Conservation (phyloP, 2,113 vertebrate species). For the Triplophysa rosa region DNA sequence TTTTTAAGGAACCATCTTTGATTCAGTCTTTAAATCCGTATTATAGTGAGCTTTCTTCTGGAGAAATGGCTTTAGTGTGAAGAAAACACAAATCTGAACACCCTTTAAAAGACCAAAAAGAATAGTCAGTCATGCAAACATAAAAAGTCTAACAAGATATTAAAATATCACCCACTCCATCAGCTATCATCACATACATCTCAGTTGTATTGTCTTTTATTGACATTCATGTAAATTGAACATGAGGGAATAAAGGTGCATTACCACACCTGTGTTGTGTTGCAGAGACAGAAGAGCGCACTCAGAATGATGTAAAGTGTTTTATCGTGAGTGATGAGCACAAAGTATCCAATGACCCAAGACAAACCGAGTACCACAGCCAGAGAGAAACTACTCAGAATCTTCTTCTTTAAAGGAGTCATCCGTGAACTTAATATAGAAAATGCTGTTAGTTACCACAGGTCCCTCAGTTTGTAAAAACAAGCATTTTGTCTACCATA, state of each 20-base stretch:
- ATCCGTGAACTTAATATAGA: conserved; percentile 42
- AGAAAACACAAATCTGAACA: conserved; percentile 65
- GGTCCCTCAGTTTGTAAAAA: no score
- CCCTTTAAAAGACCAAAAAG: conserved; percentile 49
- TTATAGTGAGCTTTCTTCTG: background rate
- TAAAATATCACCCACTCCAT: background rate
- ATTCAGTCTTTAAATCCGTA: background rate
- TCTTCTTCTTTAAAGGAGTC: conserved; percentile 65
- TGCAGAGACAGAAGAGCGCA: conserved; percentile 72
- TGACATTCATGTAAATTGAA: background rate
- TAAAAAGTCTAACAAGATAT: background rate
- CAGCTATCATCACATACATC: no score
- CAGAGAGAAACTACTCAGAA: conserved; percentile 64
- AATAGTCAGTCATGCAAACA: background rate
- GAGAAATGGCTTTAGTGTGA: conserved; percentile 46
- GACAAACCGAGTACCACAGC: conserved; percentile 68
- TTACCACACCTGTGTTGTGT: conserved; percentile 60
- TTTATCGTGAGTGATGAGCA: conserved; percentile 57
- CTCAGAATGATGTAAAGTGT: conserved; percentile 57
- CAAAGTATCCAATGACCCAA: conserved; percentile 71
- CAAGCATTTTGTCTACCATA: no score
- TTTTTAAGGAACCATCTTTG: background rate
- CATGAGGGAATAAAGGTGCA: background rate
- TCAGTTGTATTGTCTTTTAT: no score
- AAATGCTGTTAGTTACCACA: background rate